Evolutionary conservation across 2,888 invertebrate species (phyloP), one percentile per base, ranked within the genome.

Genomic region (Mystacides longicornis): DNA sequence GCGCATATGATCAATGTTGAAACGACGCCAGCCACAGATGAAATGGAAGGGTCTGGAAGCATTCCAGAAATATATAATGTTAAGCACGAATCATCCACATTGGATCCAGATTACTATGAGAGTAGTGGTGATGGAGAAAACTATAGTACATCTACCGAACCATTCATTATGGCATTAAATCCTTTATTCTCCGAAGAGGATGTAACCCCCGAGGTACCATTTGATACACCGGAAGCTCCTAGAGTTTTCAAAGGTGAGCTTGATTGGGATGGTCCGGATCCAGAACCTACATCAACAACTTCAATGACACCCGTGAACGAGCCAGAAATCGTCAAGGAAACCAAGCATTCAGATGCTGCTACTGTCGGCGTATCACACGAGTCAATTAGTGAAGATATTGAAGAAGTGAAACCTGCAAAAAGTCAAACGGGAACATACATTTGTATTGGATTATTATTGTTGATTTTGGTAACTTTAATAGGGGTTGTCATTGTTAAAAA

Each of bases 401-500:
- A 37, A 37, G 37, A 37, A 16, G 14, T 16, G 14, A 37, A 37
- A 37, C 37, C 47, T 68, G 71, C 51, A 73, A 75, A 56, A 65
- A 65, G 65, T 68, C 65, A 61, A 60, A 68, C 54, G 65, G 81
- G 83, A 7, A 86, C 86, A 5, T 86, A 87, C 64, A 79, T 82
- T 45, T 82, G 82, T 56, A 78, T 82, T 54, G 85, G 78, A 49
- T 77, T 85, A 31, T 79, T 87, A 51, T 72, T 81, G 1, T 70
- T 81, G 5, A 71, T 87, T 43, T 70, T 87, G n/a, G 75, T 83
- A 1, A 81, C 80, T 7, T 71, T 87, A 37, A 79, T 86, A 51
- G 77, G 80, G 1, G 81, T 82, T 64, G 85, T 86, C 33, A 81
- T 83, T 45, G 75, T 82, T 49, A 82, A 81, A 64, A 78, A 81